Conservation (phyloP, 2,888 invertebrate species). For the Encarsia formosa region DNA sequence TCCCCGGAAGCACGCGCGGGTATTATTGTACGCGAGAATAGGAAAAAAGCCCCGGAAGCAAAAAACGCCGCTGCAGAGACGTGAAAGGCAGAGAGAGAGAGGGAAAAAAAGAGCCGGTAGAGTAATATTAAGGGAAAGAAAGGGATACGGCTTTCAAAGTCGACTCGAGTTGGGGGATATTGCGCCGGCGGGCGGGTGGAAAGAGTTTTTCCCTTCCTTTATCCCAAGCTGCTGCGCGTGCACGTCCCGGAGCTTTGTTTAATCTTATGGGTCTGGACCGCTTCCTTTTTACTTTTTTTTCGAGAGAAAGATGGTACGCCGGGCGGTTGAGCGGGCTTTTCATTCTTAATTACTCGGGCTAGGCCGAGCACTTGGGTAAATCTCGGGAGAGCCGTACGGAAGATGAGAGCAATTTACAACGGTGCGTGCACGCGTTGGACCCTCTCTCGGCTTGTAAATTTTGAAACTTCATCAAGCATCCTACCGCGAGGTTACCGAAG, state of each 20-base stretch:
- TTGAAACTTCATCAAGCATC: slow-evolving; percentile 25
- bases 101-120: neutral
- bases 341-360: no score
- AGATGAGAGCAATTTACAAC: no score
- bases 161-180: slow-evolving; percentile 2
- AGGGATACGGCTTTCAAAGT: slow-evolving; percentile 1
- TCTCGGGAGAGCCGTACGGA: no score
- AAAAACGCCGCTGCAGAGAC: neutral
- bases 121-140: slow-evolving; percentile 9
- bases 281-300: slow-evolving; percentile 3
- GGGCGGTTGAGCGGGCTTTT: no score
- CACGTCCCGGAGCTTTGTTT: slow-evolving; percentile 15
- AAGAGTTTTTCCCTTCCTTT: slow-evolving; percentile 16
- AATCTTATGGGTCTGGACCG: slow-evolving; percentile 21
- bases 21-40: no score
- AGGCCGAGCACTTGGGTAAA: no score
- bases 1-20: no score
- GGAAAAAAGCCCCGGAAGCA: slow-evolving; percentile 2
- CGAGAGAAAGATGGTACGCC: no score
- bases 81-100: neutral
- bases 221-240: no score
- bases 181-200: slow-evolving; percentile 1
- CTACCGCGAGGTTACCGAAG: no score
- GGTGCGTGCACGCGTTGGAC: no score
- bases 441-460: slow-evolving; percentile 19